These are phyloP conservation scores for Cryptus viduatorius DNA, from an alignment of 2,888 invertebrate genomes.

Conservation along the genomic window DNA sequence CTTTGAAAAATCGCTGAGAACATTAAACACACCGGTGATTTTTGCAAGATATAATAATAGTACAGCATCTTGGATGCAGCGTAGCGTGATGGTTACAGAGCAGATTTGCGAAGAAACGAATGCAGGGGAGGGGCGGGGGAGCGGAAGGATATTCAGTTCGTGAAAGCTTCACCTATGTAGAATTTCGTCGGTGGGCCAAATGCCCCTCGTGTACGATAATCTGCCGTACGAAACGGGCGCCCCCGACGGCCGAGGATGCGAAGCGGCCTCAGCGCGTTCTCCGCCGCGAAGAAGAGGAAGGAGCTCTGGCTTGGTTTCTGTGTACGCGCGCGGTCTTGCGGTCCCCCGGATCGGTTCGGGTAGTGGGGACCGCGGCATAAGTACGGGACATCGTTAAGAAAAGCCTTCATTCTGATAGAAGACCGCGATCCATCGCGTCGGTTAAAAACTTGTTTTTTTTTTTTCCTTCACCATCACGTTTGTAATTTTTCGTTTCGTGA, in stretches of 20 bases:
- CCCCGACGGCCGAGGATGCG: slow-evolving; percentile 7
- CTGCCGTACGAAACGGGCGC: slow-evolving; percentile 16
- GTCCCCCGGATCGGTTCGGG: slow-evolving; percentile 61
- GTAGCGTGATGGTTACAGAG: slow-evolving; percentile 1
- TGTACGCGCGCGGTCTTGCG: slow-evolving; percentile 47
- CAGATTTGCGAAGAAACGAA: background rate
- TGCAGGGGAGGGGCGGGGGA: background rate
- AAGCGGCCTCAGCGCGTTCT: slow-evolving; percentile 26
- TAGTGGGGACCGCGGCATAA: slow-evolving; percentile 82
- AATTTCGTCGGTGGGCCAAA: slow-evolving; percentile 49
- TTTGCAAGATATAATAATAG: slow-evolving; percentile 5
- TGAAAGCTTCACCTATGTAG: slow-evolving; percentile 30
- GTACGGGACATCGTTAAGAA: slow-evolving; percentile 83
- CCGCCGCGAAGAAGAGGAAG: slow-evolving; percentile 42
- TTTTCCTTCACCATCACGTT: slow-evolving; percentile 36
- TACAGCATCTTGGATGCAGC: background rate
- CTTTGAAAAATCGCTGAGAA: slow-evolving; percentile 7
- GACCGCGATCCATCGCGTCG: slow-evolving; percentile 74
- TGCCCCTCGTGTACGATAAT: slow-evolving; percentile 10
- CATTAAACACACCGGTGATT: background rate
- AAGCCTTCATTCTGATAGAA: slow-evolving; percentile 83
- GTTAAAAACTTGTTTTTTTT: slow-evolving; percentile 35
- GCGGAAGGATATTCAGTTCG: background rate
- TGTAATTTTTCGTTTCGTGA: background rate
- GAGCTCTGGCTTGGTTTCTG: slow-evolving; percentile 31